Evolutionary conservation across 30 jellyfish, hydroid and myxozoan genomes (phyloP), one percentile per base, ranked within the genome.

Genomic region (Aurelia aurita): DNA sequence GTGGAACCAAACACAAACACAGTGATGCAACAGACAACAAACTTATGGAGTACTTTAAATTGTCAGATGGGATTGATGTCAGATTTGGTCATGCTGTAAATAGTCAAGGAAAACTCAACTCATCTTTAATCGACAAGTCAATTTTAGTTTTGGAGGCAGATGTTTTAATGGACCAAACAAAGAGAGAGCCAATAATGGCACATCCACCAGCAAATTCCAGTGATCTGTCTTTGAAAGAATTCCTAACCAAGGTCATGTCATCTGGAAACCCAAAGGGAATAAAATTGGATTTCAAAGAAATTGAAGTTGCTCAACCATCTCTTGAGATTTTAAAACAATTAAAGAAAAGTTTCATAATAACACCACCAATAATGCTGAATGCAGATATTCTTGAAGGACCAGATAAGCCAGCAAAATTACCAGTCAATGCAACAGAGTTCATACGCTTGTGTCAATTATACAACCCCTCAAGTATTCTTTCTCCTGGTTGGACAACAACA

Each of bases 41-140:
- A 61, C 31, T 87, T 29, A 63, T 92, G 73, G 58, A 69, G 31
- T 84, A 44, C 65, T 94, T 94, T 67, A 54, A 69, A 15, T 43
- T 94, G 49, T 49, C n/a, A 3, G 99, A 94, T 73, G 99, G 97
- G 13, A 85, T 78, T 32, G 86, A 79, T 49, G 71, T 94, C 31
- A 89, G 16, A 78, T 94, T 97, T 95, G 97, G 97, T 8, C 99
- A 94, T 79, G 97, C 97, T 21, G 97, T 94, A 1, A 94, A 94
- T 77, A 94, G 97, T 80, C 73, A 59, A 46, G 60, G 62, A 22
- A 60, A 58, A 28, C 90, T 94, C 13, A 63, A 63, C 20, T 6
- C 67, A 45, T 72, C 96, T 3, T 53, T 94, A 28, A 34, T 10
- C 8, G 99, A 94, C 69, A 0, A 64, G 1, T 47, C 77, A 10